These are phyloP conservation scores for Zaprionus africanus DNA, from an alignment of 1,140 invertebrate species.

Conservation along the genomic window DNA sequence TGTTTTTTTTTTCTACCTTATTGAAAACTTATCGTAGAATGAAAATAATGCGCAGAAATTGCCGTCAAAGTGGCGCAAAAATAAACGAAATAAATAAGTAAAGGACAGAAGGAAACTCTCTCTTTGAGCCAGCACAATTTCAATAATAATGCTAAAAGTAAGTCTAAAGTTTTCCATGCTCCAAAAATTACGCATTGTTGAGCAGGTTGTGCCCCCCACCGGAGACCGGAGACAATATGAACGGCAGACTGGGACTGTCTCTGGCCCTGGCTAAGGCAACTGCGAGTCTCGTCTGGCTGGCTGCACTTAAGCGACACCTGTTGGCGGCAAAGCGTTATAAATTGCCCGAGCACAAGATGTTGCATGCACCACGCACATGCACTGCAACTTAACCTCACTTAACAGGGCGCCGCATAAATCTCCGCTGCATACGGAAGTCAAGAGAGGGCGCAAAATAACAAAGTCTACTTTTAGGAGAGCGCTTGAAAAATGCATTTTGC, in stretches of 20 bases:
- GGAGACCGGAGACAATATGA: slow-evolving; percentile 14
- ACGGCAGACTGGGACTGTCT: background rate
- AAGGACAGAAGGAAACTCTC: slow-evolving; percentile 10
- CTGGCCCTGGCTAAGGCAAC: background rate
- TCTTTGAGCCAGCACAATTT: slow-evolving; percentile 25
- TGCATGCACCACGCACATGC: slow-evolving; percentile 21
- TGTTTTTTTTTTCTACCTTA: slow-evolving; percentile 14
- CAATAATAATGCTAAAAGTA: slow-evolving; percentile 20
- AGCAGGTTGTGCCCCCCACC: background rate
- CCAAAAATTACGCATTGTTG: slow-evolving; percentile 35
- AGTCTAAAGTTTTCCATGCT: slow-evolving; percentile 10
- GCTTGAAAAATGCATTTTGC: slow-evolving; percentile 18
- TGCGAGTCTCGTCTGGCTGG: slow-evolving; percentile 1
- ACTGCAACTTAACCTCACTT: slow-evolving; percentile 33
- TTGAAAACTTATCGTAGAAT: slow-evolving; percentile 54
- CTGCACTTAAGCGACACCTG: slow-evolving; percentile 39
- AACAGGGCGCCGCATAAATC: slow-evolving; percentile 34
- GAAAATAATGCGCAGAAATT: slow-evolving; percentile 48
- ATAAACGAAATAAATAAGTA: slow-evolving; percentile 10
- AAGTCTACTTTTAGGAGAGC: slow-evolving; percentile 30
- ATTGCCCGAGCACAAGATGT: slow-evolving; percentile 25
- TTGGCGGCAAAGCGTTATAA: slow-evolving; percentile 28
- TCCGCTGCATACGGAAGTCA: slow-evolving; percentile 10
- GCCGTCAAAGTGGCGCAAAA: slow-evolving; percentile 42
- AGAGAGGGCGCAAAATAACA: background rate